Percentiles rank a stretch among this genome's conserved stretches.
Evolutionary conservation across 2,113 vertebrate genomes (phyloP).

Genomic region (Semnopithecus entellus): DNA sequence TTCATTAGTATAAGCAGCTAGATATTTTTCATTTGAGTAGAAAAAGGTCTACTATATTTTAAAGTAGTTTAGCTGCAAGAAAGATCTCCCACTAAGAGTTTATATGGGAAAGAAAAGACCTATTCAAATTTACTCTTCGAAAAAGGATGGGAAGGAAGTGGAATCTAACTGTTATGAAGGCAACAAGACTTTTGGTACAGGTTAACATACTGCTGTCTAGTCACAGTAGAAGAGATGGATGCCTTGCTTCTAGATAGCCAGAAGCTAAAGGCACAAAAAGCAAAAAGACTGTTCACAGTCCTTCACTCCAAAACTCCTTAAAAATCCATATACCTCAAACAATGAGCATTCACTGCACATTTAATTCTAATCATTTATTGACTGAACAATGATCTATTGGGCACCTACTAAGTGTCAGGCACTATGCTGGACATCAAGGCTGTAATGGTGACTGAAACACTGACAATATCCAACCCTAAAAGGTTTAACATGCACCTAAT

Average conservation of each 20-base stretch:
- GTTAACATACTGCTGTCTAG: neutral
- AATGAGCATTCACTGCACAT: neutral
- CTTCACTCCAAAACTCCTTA: neutral
- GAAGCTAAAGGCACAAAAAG: slow-evolving; percentile 9
- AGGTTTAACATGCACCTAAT: neutral
- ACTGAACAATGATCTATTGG: neutral
- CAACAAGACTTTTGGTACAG: neutral
- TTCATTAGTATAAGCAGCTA: neutral
- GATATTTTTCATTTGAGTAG: neutral
- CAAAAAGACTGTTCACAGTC: neutral
- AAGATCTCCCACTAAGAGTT: slow-evolving; percentile 17
- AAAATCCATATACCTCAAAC: neutral
- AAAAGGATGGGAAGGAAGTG: neutral
- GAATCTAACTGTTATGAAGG: neutral
- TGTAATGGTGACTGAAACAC: neutral
- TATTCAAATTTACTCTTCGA: slow-evolving; percentile 1
- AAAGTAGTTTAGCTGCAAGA: neutral
- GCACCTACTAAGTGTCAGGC: neutral
- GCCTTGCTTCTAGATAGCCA: neutral
- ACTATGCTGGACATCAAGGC: neutral
- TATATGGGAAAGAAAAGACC: neutral
- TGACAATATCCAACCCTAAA: neutral
- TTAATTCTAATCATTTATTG: slow-evolving; percentile 27
- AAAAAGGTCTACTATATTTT: neutral
- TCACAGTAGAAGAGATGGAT: neutral